These are phyloP conservation scores for Drosophila paulistorum DNA, from an alignment of 1,140 invertebrate genomes.

Conservation along the genomic window DNA sequence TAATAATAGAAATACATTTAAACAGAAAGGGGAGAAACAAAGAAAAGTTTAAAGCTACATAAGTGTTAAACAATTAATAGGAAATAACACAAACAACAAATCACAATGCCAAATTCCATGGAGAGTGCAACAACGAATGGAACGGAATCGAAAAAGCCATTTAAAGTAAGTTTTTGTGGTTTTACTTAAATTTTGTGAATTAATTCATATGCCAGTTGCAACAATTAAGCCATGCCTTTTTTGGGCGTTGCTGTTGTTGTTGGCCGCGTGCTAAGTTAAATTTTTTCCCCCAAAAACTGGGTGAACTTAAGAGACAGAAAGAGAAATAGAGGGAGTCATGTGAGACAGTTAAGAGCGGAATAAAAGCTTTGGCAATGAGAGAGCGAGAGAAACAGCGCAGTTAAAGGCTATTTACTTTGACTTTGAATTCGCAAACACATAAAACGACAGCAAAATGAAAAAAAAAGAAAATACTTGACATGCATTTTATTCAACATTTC, in stretches of 20 bases:
- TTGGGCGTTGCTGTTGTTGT: conserved; percentile 59
- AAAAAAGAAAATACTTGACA: background rate
- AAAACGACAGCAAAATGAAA: background rate
- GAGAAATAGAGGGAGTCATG: background rate
- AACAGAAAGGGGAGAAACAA: conserved; percentile 2
- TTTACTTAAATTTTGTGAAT: background rate
- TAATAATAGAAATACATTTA: background rate
- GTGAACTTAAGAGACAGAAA: conserved; percentile 41
- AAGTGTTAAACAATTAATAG: conserved; percentile 23
- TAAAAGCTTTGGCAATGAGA: conserved; percentile 23
- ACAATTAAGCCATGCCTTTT: conserved; percentile 62
- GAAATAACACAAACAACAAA: conserved; percentile 11
- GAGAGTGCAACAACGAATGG: conserved; percentile 47
- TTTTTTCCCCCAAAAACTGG: conserved; percentile 47
- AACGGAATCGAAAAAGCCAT: conserved; percentile 65
- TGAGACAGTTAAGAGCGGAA: background rate
- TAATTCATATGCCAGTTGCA: background rate
- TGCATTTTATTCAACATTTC: conserved; percentile 14
- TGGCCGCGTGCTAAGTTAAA: conserved; percentile 49
- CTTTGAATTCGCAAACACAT: conserved; percentile 38
- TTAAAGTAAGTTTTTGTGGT: conserved; percentile 73
- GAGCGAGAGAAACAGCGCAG: conserved; percentile 28
- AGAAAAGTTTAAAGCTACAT: background rate
- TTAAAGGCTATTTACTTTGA: conserved; percentile 21
- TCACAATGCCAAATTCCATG: conserved; percentile 54